Conservation (phyloP, 2,113 vertebrate genomes). For the Platysteira castanea region DNA sequence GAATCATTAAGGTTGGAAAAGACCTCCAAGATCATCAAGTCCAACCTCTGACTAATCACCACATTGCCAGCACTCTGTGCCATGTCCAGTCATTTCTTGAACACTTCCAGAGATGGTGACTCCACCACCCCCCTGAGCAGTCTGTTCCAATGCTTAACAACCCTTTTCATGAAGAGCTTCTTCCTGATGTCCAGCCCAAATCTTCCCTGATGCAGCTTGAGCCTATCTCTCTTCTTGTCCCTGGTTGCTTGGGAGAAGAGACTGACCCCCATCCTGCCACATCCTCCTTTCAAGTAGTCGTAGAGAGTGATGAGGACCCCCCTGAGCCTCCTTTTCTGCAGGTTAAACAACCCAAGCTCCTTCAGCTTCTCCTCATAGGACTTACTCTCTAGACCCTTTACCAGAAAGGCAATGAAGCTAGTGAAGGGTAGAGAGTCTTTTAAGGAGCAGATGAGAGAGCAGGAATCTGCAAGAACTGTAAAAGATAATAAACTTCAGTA, state of each 20-base stretch:
- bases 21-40: neutral
- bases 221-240: neutral
- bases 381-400: neutral
- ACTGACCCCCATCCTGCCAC: neutral
- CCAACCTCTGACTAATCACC: neutral
- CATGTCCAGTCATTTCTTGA: neutral
- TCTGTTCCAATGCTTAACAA: neutral
- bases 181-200: neutral
- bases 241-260: neutral
- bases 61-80: neutral
- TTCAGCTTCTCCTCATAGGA: neutral
- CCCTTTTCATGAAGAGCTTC: neutral
- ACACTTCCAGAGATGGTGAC: neutral
- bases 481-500: neutral
- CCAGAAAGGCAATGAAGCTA: neutral
- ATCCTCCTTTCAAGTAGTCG: neutral
- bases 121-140: neutral
- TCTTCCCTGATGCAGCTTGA: neutral
- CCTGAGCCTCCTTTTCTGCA: neutral
- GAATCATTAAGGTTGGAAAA: neutral
- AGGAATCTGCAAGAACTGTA: neutral
- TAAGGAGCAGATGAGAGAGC: neutral
- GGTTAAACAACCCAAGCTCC: neutral
- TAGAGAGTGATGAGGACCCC: neutral
- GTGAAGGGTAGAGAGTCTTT: neutral